Evolutionary conservation across 2,797 vertebrate genomes (phyloP).

Genomic region (Sebastolobus alascanus): DNA sequence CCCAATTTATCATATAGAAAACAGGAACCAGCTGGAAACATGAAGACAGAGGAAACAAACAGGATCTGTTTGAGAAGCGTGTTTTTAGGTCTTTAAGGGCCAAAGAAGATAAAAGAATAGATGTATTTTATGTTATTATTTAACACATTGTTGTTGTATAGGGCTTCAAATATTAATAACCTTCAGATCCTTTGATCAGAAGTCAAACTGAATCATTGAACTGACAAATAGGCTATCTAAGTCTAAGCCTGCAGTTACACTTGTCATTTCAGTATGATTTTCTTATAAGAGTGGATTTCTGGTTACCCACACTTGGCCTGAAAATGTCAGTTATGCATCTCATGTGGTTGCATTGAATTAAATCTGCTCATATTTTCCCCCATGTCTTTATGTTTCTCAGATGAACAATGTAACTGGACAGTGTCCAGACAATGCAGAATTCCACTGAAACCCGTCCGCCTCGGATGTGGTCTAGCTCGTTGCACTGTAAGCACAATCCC

Average conservation of each 20-base stretch:
- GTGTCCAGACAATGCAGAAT: constrained; percentile 53
- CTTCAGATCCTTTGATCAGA: constrained; percentile 23
- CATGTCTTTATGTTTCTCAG: constrained; percentile 56
- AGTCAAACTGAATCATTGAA: constrained; percentile 1
- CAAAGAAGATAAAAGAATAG: not conserved
- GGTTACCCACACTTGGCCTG: constrained; percentile 46
- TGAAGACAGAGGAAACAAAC: constrained; percentile 48
- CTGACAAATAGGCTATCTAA: constrained; percentile 16
- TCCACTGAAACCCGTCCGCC: constrained; percentile 49
- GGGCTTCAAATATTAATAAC: not conserved
- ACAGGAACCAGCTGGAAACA: constrained; percentile 57
- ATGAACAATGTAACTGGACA: constrained; percentile 65
- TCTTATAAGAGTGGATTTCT: constrained; percentile 43
- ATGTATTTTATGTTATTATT: not conserved
- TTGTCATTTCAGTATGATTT: constrained; percentile 48
- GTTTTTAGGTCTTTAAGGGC: not conserved
- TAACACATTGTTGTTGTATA: not conserved
- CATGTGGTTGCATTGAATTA: constrained; percentile 66
- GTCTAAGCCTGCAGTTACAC: constrained; percentile 31
- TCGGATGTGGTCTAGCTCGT: constrained; percentile 57
- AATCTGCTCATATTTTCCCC: constrained; percentile 60
- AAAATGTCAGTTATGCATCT: constrained; percentile 42
- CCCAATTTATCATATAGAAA: constrained; percentile 54
- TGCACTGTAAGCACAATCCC: constrained; percentile 37
- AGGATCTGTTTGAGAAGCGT: constrained; percentile 9